A percentile compares a stretch with the other conserved stretches of the same genome.
These are phyloP conservation scores for Apus apus DNA, from an alignment of 2,113 vertebrate genomes.

Conservation along the genomic window DNA sequence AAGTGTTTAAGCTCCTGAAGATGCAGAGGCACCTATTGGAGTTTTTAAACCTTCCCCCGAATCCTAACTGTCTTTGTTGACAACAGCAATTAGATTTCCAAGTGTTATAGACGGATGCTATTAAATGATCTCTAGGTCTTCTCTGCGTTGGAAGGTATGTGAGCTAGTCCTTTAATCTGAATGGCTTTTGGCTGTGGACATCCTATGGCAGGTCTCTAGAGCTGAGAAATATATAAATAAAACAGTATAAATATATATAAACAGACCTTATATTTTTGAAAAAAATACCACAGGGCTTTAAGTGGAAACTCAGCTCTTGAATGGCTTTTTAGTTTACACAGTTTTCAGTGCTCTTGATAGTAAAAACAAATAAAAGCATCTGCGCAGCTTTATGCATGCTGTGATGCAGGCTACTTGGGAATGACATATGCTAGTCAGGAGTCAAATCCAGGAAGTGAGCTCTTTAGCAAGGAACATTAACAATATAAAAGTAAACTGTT, in stretches of 20 bases:
- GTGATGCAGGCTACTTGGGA: neutral
- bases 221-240: neutral
- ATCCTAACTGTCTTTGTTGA: neutral
- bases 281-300: neutral
- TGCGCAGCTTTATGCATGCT: neutral
- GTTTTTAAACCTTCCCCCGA: neutral
- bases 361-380: neutral
- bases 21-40: neutral
- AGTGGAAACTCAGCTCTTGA: neutral
- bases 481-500: neutral
- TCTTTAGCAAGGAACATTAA: neutral
- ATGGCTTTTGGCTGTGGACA: neutral
- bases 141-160: neutral
- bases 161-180: neutral
- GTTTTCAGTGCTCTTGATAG: neutral
- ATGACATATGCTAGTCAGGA: neutral
- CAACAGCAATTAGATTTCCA: neutral
- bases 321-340: neutral
- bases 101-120: neutral
- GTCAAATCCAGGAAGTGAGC: neutral
- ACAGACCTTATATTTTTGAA: neutral
- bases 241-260: neutral
- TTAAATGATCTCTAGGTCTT: neutral
- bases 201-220: neutral
- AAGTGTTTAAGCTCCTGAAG: constrained; percentile 32